phyloP scores from a whole-genome alignment of 2,113 vertebrate species.

The Microtus ochrogaster region DNA sequence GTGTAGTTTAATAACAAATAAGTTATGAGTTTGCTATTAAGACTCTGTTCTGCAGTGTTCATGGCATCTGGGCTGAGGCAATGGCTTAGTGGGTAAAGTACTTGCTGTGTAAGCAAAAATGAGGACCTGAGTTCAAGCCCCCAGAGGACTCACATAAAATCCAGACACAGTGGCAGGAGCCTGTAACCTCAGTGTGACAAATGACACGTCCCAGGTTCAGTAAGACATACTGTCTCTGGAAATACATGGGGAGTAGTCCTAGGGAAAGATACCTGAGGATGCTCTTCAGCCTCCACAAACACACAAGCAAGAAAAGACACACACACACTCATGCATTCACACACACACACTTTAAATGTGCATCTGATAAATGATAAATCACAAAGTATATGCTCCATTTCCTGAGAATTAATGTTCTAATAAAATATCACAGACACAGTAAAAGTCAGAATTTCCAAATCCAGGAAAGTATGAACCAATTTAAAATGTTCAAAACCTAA shows the following conservation, averaged over 20 bases:
- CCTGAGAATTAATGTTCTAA: not conserved
- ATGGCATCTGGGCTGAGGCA: not conserved
- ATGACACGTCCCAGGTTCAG: not conserved
- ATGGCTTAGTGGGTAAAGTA: not conserved
- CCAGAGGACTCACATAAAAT: not conserved
- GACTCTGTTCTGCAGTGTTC: constrained; percentile 16
- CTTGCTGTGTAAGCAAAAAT: not conserved
- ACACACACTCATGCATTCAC: not conserved
- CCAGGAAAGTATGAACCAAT: constrained; percentile 44
- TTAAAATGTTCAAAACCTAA: constrained; percentile 35
- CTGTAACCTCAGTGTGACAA: not conserved
- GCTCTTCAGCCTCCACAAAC: not conserved
- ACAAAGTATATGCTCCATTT: not conserved
- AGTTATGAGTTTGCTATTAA: not conserved
- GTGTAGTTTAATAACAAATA: not conserved
- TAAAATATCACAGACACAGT: not conserved
- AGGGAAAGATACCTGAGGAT: not conserved
- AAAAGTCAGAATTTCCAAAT: not conserved
- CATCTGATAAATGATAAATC: constrained; percentile 49
- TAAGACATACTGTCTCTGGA: not conserved
- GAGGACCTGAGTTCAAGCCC: not conserved
- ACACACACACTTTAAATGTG: not conserved
- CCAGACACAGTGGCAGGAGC: not conserved
- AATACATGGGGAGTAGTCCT: not conserved
- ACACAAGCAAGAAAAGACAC: not conserved